Evolutionary conservation across 1,140 invertebrate genomes (phyloP).

Genomic region (Maniola jurtina): DNA sequence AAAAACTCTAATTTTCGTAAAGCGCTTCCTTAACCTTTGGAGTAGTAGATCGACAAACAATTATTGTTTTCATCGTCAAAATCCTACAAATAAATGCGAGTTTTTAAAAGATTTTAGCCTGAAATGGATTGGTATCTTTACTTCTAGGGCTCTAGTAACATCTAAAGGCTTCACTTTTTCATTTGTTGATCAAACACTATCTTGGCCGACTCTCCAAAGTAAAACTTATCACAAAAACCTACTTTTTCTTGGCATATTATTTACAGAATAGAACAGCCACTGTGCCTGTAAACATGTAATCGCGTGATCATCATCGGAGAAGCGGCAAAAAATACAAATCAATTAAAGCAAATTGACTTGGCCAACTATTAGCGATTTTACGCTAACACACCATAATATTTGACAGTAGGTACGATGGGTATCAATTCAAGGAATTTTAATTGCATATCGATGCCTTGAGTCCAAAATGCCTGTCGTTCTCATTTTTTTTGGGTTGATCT

Average conservation of each 20-base stretch:
- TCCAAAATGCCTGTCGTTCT: too few relatives aligned
- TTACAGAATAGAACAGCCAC: slow-evolving; percentile 12
- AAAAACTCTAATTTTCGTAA: too few relatives aligned
- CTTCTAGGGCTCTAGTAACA: too few relatives aligned
- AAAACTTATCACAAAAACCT: background rate
- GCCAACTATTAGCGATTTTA: slow-evolving; percentile 49
- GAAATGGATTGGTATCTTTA: too few relatives aligned
- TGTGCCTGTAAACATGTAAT: slow-evolving; percentile 7
- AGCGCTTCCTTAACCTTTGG: too few relatives aligned
- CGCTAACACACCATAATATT: slow-evolving; percentile 41
- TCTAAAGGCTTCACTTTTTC: too few relatives aligned
- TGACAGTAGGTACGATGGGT: slow-evolving; percentile 37
- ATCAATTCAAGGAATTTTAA: slow-evolving; percentile 47
- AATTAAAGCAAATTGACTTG: slow-evolving; percentile 27
- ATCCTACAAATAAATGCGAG: too few relatives aligned
- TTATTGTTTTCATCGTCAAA: too few relatives aligned
- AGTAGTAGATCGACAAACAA: too few relatives aligned
- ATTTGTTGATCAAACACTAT: too few relatives aligned
- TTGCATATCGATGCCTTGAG: slow-evolving; percentile 36
- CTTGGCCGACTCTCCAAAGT: background rate
- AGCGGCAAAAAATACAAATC: slow-evolving; percentile 14
- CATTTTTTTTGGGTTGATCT: too few relatives aligned
- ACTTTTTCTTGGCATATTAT: background rate
- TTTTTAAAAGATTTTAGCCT: too few relatives aligned
- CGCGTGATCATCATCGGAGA: slow-evolving; percentile 15